phyloP scores from a whole-genome alignment of 2,888 invertebrate species.

The Homarus gammarus region DNA sequence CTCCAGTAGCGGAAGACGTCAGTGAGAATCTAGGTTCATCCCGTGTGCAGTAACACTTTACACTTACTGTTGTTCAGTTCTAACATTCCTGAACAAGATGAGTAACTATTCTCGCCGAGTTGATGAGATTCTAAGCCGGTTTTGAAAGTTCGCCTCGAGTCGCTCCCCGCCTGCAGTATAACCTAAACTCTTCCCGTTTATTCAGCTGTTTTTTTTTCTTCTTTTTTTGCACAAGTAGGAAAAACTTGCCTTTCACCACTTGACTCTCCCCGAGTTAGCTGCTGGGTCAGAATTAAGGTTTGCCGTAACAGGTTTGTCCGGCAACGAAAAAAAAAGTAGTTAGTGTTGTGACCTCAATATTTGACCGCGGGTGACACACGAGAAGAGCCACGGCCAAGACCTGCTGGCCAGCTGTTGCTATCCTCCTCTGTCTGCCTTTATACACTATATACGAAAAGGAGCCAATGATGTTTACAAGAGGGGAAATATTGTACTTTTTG shows the following conservation, averaged over 20 bases:
- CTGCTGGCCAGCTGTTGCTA: not conserved
- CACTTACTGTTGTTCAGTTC: not conserved
- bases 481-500: not conserved
- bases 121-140: too few species aligned
- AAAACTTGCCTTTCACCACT: not conserved
- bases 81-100: not conserved
- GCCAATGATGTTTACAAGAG: not conserved
- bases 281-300: not conserved
- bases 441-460: too few species aligned
- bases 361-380: not conserved
- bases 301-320: not conserved
- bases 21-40: not conserved
- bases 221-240: not conserved
- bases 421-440: not conserved
- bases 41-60: not conserved
- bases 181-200: slow-evolving; percentile 20
- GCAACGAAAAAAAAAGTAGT: not conserved
- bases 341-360: not conserved
- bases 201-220: slow-evolving; percentile 17
- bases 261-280: not conserved
- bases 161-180: not conserved
- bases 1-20: not conserved
- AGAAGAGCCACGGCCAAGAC: not conserved
- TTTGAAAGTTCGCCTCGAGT: too few species aligned
- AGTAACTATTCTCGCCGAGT: too few species aligned